Conservation (phyloP, 2,113 vertebrate species). For the Triplophysa rosa region DNA sequence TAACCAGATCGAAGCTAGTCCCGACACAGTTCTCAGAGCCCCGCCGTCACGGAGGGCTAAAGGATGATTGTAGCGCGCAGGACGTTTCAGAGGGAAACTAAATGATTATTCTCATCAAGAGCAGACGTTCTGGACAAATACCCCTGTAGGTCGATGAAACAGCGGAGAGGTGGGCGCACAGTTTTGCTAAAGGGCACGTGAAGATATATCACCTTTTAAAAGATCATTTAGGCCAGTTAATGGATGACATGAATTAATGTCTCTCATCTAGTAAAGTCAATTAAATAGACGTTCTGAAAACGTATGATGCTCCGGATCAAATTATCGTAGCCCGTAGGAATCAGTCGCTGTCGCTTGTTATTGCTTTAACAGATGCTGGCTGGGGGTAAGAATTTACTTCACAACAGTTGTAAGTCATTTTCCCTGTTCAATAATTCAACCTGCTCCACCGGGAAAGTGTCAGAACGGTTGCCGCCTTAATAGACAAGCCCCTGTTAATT, state of each 20-base stretch:
- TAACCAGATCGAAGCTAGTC: conserved; percentile 59
- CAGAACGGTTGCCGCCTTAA: conserved; percentile 57
- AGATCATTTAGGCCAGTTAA: conserved; percentile 77
- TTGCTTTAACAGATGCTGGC: conserved; percentile 65
- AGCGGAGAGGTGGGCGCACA: conserved; percentile 45
- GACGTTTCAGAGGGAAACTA: conserved; percentile 64
- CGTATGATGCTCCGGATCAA: conserved; percentile 68
- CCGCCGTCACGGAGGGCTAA: conserved; percentile 54
- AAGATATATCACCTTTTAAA: conserved; percentile 75
- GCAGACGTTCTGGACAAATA: conserved; percentile 58
- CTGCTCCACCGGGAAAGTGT: conserved; percentile 54
- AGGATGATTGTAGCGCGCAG: conserved; percentile 63
- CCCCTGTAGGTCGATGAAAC: conserved; percentile 7
- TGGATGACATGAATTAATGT: conserved; percentile 73
- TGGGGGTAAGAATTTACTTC: conserved; percentile 60
- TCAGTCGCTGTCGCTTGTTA: conserved; percentile 60
- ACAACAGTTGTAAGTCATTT: conserved; percentile 52
- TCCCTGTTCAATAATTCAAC: conserved; percentile 59
- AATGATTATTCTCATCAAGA: conserved; percentile 66
- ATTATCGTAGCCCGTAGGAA: conserved; percentile 60
- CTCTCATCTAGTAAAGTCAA: conserved; percentile 68
- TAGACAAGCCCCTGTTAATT: conserved; percentile 69
- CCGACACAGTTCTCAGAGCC: conserved; percentile 46
- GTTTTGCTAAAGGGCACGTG: conserved; percentile 74
- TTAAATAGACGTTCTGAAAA: conserved; percentile 76